phyloP scores from a whole-genome alignment of 1,140 invertebrate species.

The Gryllus bimaculatus region DNA sequence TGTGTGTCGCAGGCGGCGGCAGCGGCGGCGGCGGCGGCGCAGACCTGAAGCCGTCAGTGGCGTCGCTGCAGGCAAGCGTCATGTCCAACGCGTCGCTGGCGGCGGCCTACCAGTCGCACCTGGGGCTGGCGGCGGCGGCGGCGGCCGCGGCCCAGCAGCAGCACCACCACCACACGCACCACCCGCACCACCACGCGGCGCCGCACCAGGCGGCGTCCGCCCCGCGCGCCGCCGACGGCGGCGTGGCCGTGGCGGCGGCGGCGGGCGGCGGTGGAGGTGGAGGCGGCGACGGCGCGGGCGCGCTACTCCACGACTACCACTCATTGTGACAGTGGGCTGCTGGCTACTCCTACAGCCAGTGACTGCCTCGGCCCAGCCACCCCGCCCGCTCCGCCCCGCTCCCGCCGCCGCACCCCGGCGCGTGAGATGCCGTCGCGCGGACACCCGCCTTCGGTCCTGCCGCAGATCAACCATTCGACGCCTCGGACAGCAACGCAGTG shows the following conservation, averaged over 20 bases:
- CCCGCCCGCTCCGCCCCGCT: too few species aligned
- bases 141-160: slow-evolving; percentile 13
- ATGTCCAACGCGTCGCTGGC: slow-evolving; percentile 27
- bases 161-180: slow-evolving; percentile 16
- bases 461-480: too few species aligned
- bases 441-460: too few species aligned
- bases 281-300: slow-evolving; percentile 21
- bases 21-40: slow-evolving; percentile 2
- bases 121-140: slow-evolving; percentile 18
- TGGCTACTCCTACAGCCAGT: slow-evolving; percentile 27
- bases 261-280: slow-evolving; percentile 12
- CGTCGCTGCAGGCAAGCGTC: slow-evolving; percentile 25
- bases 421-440: too few species aligned
- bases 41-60: slow-evolving; percentile 27
- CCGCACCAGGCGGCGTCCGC: slow-evolving; percentile 22
- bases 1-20: too few species aligned
- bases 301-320: slow-evolving; percentile 30
- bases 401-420: too few species aligned
- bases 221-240: slow-evolving; percentile 15
- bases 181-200: slow-evolving; percentile 14
- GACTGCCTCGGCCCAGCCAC: not conserved
- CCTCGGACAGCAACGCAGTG: too few species aligned
- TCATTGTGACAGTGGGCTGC: slow-evolving; percentile 32
- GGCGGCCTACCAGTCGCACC: slow-evolving; percentile 26
- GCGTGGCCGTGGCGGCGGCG: slow-evolving; percentile 7